Conservation (phyloP, 2,888 invertebrate species). For the Leptopilina drosophilae region DNA sequence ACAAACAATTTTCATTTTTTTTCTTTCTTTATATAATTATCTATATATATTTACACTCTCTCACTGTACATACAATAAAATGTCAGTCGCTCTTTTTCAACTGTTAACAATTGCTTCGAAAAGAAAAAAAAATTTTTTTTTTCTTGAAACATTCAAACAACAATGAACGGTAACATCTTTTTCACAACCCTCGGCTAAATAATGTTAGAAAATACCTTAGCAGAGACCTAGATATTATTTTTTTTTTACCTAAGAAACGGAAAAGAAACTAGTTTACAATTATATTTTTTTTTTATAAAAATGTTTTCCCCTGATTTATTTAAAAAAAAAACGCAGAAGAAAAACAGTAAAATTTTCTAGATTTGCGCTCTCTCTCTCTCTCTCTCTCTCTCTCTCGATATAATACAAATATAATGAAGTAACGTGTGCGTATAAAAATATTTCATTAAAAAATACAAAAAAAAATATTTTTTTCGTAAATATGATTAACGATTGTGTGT, state of each 20-base stretch:
- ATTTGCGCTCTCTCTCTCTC: background rate
- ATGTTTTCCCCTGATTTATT: conserved; percentile 8
- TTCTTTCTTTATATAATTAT: conserved; percentile 9
- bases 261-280: background rate
- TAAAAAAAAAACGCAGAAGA: background rate
- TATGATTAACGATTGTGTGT: background rate
- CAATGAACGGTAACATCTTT: conserved; percentile 60
- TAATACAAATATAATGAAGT: conserved; percentile 34
- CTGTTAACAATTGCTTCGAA: conserved; percentile 56
- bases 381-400: background rate
- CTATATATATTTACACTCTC: conserved; percentile 52
- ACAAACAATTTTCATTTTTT: conserved; percentile 54
- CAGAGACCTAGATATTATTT: conserved; percentile 17
- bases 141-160: conserved; percentile 52
- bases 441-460: conserved; percentile 39
- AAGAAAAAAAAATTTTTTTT: too few species aligned
- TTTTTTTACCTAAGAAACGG: conserved; percentile 13
- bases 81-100: conserved; percentile 61
- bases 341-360: conserved; percentile 26
- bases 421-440: conserved; percentile 40
- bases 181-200: conserved; percentile 66
- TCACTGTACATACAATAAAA: conserved; percentile 48
- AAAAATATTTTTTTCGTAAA: conserved; percentile 12
- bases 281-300: background rate
- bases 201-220: conserved; percentile 52